Conservation (phyloP, 2,797 vertebrate species). For the Buphagus erythrorhynchus region DNA sequence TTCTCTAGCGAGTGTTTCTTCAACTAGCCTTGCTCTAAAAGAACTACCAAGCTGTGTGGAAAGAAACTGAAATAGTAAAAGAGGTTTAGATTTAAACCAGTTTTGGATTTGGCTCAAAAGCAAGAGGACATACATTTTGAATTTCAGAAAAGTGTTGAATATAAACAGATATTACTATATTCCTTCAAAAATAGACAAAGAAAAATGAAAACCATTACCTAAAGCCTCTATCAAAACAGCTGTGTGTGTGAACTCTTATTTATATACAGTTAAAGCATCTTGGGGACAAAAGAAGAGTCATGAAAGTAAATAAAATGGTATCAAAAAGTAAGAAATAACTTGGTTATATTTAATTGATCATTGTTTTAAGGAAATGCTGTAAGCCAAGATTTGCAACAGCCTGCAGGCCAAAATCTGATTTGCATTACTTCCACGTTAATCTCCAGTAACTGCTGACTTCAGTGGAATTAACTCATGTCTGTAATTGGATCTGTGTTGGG, state of each 20-base stretch:
- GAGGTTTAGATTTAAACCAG: neutral
- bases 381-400: neutral
- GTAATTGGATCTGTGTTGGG: neutral
- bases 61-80: neutral
- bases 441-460: neutral
- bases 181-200: neutral
- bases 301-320: neutral
- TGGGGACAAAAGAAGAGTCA: neutral
- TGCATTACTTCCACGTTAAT: neutral
- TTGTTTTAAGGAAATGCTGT: neutral
- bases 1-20: neutral
- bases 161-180: neutral
- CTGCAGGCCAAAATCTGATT: neutral
- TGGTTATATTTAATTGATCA: neutral
- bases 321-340: neutral
- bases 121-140: neutral
- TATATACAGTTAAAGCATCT: neutral
- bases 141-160: neutral
- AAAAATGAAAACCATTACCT: neutral
- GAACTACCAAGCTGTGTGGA: neutral
- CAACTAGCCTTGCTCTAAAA: neutral
- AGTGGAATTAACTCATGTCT: neutral
- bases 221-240: neutral
- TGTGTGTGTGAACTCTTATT: neutral
- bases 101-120: neutral